Evolutionary conservation across 2,888 invertebrate species (phyloP).

Genomic region (Nomada ruficornis): DNA sequence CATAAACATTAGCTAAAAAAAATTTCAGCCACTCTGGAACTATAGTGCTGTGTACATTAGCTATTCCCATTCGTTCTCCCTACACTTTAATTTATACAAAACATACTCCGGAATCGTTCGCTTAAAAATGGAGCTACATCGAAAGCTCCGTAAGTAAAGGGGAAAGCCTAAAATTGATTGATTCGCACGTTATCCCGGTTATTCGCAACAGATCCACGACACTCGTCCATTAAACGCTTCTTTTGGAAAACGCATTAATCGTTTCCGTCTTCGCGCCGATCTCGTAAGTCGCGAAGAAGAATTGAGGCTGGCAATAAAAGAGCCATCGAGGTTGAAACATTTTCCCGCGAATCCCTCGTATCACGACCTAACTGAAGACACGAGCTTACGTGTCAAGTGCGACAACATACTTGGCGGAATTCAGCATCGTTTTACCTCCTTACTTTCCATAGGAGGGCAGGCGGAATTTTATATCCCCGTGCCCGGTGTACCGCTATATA

Average conservation of each 20-base stretch:
- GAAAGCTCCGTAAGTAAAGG: neutral
- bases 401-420: constrained; percentile 43
- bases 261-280: constrained; percentile 21
- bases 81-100: neutral
- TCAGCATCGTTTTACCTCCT: constrained; percentile 24
- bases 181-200: neutral
- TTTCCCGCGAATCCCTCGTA: constrained; percentile 30
- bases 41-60: no score
- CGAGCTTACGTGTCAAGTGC: constrained; percentile 38
- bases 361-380: constrained; percentile 32
- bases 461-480: constrained; percentile 21
- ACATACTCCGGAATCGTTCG: neutral
- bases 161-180: neutral
- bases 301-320: constrained; percentile 31
- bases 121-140: neutral
- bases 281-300: constrained; percentile 8
- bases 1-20: neutral
- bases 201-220: neutral
- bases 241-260: constrained; percentile 28
- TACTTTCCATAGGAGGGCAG: neutral
- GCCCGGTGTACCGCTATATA: neutral
- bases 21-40: neutral
- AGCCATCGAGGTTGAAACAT: neutral
- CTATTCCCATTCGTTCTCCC: no score
- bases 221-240: constrained; percentile 17